Evolutionary conservation across 2,888 invertebrate genomes (phyloP), one percentile per base, ranked within the genome.

Genomic region (Biston betularia): DNA sequence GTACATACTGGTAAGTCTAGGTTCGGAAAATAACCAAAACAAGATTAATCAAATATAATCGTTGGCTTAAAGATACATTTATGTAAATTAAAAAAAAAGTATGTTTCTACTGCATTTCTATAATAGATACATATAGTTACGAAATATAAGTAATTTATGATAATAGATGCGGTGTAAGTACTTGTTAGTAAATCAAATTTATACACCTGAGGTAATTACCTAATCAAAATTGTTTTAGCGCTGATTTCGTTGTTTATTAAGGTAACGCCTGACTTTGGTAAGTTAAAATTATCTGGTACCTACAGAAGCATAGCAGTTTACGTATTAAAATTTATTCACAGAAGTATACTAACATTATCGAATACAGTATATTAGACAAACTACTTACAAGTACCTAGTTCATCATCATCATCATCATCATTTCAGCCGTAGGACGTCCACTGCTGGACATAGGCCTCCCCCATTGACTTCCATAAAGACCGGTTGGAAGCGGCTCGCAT

Each of bases 271-370:
- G 42, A n/a, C 33, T 57, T 58, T 44, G 11, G 48, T 59, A 35
- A 24, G 14, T 54, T 34, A 35, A 24, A 54, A 49, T 40, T 40
- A 59, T 65, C 62, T 73, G 77, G 65, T 73, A 57, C 75, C 79
- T 82, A 83, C 75, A 65, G 74, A 82, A 80, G 81, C 83, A 76
- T 75, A 74, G 74, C 74, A 66, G 66, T 75, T 76, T 72, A 77
- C 73, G 68, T 75, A 74, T 77, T 75, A 65, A 71, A 54, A 67
- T 45, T 24, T 64, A 69, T 67, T 49, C 56, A 66, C 70, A 70
- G 68, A 61, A 65, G 24, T 58, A 59, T 63, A 69, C 63, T 60
- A 73, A 62, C 55, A 73, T 6, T 63, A 63, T 57, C 53, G 14
- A 68, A 44, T 54, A 24, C 24, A 24, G 24, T 24, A 24, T 52